Evolutionary conservation across 1,140 invertebrate species (phyloP).

Genomic region (Carcinoscorpius rotundicauda): DNA sequence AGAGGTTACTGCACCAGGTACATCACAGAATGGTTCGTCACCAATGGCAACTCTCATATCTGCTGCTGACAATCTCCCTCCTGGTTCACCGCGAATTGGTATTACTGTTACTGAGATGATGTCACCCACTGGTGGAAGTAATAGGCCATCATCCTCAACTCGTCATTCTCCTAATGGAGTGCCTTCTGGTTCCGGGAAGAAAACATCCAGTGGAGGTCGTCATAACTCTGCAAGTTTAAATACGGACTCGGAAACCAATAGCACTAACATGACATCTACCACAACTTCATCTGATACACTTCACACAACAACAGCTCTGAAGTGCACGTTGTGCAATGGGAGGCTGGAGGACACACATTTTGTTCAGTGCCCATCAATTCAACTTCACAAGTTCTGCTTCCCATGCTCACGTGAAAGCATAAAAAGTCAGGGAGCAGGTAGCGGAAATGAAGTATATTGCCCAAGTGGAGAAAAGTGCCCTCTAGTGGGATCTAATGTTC

Average conservation of each 20-base stretch:
- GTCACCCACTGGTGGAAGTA: conserved; percentile 13
- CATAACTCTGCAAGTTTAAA: too few species aligned
- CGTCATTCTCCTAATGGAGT: conserved; percentile 15
- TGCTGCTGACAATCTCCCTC: conserved; percentile 17
- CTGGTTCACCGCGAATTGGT: conserved; percentile 11
- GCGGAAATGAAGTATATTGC: conserved; percentile 57
- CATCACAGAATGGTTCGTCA: conserved; percentile 10
- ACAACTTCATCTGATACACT: too few species aligned
- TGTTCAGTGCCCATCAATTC: conserved; percentile 96
- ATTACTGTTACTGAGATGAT: conserved; percentile 4
- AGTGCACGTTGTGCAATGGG: conserved; percentile 92
- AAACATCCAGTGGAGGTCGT: too few species aligned
- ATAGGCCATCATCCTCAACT: conserved; percentile 15
- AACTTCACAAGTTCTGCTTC: conserved; percentile 99
- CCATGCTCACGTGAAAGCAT: conserved; percentile 79
- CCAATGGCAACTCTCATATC: conserved; percentile 21
- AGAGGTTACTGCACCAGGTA: conserved; percentile 10
- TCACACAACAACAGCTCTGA: conserved; percentile 21
- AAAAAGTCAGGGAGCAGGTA: conserved; percentile 15
- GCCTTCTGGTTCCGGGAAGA: too few species aligned
- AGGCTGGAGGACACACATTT: conserved; percentile 98
- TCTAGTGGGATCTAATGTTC: conserved; percentile 86
- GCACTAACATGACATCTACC: neutral
- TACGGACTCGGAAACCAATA: too few species aligned
- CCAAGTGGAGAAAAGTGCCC: conserved; percentile 91